Evolutionary conservation across 2,113 vertebrate species (phyloP).

Genomic region (Sapayoa aenigma): DNA sequence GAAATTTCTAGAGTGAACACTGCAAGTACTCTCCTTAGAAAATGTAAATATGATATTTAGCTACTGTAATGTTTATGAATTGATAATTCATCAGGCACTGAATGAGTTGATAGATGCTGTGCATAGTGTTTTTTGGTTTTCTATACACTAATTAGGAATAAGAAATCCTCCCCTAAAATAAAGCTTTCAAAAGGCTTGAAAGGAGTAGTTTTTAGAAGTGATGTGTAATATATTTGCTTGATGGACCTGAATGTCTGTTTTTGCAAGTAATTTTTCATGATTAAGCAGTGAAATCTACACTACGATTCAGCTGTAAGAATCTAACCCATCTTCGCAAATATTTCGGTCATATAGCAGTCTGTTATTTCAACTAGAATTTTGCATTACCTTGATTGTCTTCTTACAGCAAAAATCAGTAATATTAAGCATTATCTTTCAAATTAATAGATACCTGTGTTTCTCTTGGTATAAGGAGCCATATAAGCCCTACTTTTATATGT

Average conservation of each 20-base stretch:
- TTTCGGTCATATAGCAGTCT: not conserved
- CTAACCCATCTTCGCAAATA: slow-evolving; percentile 9
- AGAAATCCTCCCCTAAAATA: not conserved
- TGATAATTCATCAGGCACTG: not conserved
- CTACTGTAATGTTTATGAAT: not conserved
- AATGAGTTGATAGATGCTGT: not conserved
- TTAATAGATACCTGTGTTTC: not conserved
- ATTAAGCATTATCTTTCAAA: not conserved
- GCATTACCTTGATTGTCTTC: not conserved
- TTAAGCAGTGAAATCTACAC: not conserved
- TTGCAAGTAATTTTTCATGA: not conserved
- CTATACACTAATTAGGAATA: not conserved
- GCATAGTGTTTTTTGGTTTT: not conserved
- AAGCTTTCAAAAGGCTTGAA: not conserved
- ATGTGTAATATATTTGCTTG: not conserved
- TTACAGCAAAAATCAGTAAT: slow-evolving; percentile 14
- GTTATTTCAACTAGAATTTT: slow-evolving; percentile 15
- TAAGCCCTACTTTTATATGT: not conserved
- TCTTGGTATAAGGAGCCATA: not conserved
- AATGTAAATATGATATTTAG: not conserved
- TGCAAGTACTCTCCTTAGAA: not conserved
- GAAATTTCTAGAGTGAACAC: not conserved
- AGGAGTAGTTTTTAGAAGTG: not conserved
- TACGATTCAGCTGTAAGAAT: not conserved
- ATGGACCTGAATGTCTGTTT: not conserved